phyloP scores from a whole-genome alignment of 1,140 invertebrate genomes.

The Drosophila setifemur region DNA sequence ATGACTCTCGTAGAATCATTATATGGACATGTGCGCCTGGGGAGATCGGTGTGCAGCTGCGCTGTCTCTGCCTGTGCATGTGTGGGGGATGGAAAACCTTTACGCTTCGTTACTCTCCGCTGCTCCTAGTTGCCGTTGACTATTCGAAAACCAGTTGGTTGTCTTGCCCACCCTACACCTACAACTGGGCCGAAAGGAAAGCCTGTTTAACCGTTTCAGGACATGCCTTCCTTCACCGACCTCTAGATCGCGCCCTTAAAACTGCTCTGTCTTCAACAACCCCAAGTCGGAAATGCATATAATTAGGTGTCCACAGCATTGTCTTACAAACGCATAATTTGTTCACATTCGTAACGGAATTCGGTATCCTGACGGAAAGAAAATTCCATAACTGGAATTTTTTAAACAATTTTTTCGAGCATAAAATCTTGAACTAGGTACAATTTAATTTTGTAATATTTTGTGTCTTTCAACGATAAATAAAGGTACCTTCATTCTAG shows the following conservation, averaged over 20 bases:
- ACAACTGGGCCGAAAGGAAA: neutral
- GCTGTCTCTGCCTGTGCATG: slow-evolving; percentile 8
- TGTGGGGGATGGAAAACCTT: slow-evolving; percentile 66
- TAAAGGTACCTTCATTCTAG: neutral
- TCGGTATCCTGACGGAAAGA: too few species aligned
- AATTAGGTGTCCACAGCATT: neutral
- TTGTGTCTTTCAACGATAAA: neutral
- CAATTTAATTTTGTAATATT: too few species aligned
- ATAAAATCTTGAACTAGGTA: too few species aligned
- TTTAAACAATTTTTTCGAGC: too few species aligned
- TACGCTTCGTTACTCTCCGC: slow-evolving; percentile 59
- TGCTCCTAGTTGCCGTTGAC: slow-evolving; percentile 34
- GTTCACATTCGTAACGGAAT: neutral
- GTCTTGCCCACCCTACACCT: slow-evolving; percentile 19
- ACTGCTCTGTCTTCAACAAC: neutral
- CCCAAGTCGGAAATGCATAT: neutral
- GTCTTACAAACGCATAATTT: neutral
- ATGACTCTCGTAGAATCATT: slow-evolving; percentile 10
- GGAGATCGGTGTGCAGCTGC: slow-evolving; percentile 54
- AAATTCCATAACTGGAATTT: neutral
- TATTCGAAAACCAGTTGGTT: slow-evolving; percentile 48
- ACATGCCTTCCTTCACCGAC: slow-evolving; percentile 1
- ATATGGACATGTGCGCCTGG: slow-evolving; percentile 1
- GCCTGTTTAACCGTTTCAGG: neutral
- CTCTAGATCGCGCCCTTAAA: slow-evolving; percentile 3